Evolutionary conservation across 1,140 invertebrate species (phyloP).

Genomic region (Hypothenemus hampei): DNA sequence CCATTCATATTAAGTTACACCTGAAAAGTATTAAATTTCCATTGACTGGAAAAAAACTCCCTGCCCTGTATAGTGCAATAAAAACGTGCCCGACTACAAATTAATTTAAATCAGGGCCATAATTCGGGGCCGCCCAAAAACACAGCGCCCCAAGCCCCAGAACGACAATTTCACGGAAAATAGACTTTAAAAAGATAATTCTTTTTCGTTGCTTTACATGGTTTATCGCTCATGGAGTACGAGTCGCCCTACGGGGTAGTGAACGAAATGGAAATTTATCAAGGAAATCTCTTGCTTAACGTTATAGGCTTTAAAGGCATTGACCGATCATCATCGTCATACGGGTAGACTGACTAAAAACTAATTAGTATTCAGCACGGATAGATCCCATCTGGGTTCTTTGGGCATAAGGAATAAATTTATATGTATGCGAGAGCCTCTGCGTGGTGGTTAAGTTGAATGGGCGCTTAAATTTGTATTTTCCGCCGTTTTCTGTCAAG

Average conservation of each 20-base stretch:
- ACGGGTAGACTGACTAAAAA: neutral
- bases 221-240: neutral
- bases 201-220: conserved; percentile 16
- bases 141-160: neutral
- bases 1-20: no score
- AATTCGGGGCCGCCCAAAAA: conserved; percentile 2
- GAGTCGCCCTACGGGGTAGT: no score
- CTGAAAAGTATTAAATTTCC: no score
- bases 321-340: neutral
- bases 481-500: conserved; percentile 5
- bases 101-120: conserved; percentile 18
- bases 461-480: conserved; percentile 12
- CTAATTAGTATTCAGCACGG: conserved; percentile 9
- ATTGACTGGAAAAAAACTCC: no score
- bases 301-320: no score
- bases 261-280: no score
- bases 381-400: conserved; percentile 7
- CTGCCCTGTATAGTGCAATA: no score
- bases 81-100: conserved; percentile 4
- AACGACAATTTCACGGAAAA: conserved; percentile 12
- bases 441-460: conserved; percentile 7
- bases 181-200: conserved; percentile 16
- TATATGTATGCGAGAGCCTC: neutral
- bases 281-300: no score
- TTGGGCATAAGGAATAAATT: conserved; percentile 4